Percentiles rank a stretch among this genome's conserved stretches.
These are phyloP conservation scores for Uria lomvia DNA, from an alignment of 2,113 vertebrate genomes.

Conservation along the genomic window DNA sequence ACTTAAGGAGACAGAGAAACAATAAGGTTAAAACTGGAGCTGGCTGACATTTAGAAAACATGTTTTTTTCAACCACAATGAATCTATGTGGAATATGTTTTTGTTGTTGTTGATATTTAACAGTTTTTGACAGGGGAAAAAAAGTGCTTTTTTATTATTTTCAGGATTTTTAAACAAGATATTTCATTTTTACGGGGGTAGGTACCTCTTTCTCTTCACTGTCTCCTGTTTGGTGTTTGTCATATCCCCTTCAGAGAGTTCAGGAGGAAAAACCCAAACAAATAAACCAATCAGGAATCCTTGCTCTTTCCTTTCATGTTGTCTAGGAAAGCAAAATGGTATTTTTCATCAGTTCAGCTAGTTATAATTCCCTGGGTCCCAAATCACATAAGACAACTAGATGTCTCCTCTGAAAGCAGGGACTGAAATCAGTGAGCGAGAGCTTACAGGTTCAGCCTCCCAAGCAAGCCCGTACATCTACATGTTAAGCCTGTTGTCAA, in stretches of 20 bases:
- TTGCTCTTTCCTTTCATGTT: not conserved
- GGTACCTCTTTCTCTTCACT: not conserved
- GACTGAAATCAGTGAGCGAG: not conserved
- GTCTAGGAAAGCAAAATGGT: not conserved
- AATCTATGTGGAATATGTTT: not conserved
- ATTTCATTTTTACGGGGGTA: not conserved
- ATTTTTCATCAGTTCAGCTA: not conserved
- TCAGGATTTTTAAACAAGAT: not conserved
- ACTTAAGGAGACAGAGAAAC: conserved; percentile 26
- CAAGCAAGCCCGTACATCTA: not conserved
- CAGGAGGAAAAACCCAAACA: not conserved
- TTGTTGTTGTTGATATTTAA: conserved; percentile 28
- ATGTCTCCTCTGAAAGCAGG: not conserved
- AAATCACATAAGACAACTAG: not conserved
- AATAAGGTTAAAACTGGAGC: conserved; percentile 45
- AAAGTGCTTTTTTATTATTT: not conserved
- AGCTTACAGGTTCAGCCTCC: not conserved
- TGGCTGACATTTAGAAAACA: conserved; percentile 56
- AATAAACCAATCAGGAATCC: not conserved
- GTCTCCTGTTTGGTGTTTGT: not conserved
- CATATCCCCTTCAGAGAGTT: not conserved
- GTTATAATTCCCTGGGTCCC: not conserved
- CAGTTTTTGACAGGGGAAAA: not conserved
- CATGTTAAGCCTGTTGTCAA: not conserved
- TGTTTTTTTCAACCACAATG: not conserved